Evolutionary conservation across 1,140 invertebrate genomes (phyloP), one percentile per base, ranked within the genome.

Genomic region (Pissodes strobi): DNA sequence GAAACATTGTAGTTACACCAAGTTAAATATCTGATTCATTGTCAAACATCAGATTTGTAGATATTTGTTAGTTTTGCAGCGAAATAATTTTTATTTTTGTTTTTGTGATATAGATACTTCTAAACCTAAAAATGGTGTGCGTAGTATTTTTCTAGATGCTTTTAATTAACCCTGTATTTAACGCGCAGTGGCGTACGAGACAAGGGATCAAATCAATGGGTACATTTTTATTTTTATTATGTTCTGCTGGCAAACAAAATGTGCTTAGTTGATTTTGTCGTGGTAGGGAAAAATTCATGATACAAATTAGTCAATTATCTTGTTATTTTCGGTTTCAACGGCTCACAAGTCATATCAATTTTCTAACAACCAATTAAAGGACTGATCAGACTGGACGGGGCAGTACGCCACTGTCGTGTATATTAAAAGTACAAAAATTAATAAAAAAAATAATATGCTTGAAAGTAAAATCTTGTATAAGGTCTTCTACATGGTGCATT

Each of bases 321-420:
- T n/a, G n/a, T n/a, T n/a, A n/a, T n/a, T n/a, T n/a, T n/a, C n/a
- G n/a, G n/a, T n/a, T n/a, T n/a, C n/a, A n/a, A n/a, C n/a, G n/a
- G n/a, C n/a, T n/a, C n/a, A n/a, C n/a, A n/a, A n/a, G 8, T 30
- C 23, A 30, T 52, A 52, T 34, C 27, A 52, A 18, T 34, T 22
- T 30, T 22, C 46, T 43, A 0, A 45, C 1, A 57, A 43, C 6
- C 17, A 56, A 37, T 30, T 55, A 30, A 15, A 48, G n/a, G n/a
- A n/a, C n/a, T n/a, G n/a, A n/a, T n/a, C n/a, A n/a, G n/a, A n/a
- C n/a, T n/a, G n/a, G n/a, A n/a, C n/a, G n/a, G n/a, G n/a, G 19
- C 39, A 17, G 19, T 64, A 62, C 65, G 56, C 58, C 65, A 66
- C 48, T 62, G 60, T 39, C 58, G 63, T 69, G 67, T 66, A 52